A percentile compares a stretch with the other conserved stretches of the same genome.
phyloP scores from a whole-genome alignment of 2,797 vertebrate genomes.

The Crypturellus tataupa region DNA sequence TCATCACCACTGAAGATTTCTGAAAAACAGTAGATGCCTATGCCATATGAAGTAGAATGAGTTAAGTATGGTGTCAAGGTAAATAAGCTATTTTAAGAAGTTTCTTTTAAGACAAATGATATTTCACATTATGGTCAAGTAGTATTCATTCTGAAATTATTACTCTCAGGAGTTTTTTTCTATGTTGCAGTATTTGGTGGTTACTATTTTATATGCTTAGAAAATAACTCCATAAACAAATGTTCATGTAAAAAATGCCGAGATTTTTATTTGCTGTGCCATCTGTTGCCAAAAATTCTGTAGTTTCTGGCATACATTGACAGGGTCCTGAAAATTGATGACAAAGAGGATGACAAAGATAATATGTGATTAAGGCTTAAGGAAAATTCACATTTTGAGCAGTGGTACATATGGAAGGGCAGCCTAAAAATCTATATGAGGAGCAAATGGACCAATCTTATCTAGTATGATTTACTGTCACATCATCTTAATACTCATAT shows the following conservation, averaged over 20 bases:
- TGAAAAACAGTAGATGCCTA: background rate
- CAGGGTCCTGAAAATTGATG: background rate
- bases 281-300: background rate
- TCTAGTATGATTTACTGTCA: background rate
- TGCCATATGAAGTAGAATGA: background rate
- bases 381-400: background rate
- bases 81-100: background rate
- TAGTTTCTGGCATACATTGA: background rate
- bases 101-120: background rate
- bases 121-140: background rate
- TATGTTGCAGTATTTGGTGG: background rate
- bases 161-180: background rate
- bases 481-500: background rate
- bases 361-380: background rate
- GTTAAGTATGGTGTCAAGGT: background rate
- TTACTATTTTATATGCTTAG: background rate
- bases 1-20: background rate
- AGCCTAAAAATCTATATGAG: background rate
- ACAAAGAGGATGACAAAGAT: background rate
- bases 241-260: background rate
- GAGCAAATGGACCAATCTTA: background rate
- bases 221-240: conserved; percentile 1
- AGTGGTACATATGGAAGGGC: background rate
- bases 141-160: background rate
- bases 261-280: background rate